Evolutionary conservation across 2,797 vertebrate genomes (phyloP), one percentile per base, ranked within the genome.

Genomic region (Bryconaethiops microstoma): DNA sequence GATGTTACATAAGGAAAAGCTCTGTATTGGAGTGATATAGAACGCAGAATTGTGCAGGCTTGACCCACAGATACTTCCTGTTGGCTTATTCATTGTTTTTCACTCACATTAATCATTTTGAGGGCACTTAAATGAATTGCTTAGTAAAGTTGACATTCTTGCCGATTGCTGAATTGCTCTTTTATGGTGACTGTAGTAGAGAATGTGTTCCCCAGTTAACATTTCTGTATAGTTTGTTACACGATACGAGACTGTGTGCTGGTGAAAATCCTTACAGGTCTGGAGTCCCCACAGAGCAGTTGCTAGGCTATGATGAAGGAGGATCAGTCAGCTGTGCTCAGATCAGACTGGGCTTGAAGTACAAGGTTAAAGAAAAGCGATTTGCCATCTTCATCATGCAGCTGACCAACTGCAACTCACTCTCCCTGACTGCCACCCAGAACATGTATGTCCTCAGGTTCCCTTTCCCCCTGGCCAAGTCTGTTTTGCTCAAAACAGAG

Each of bases 311-410:
- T 0, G 96, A 98, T 70, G 89, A 97, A 65, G 74, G 91, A 0
- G 90, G 94, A 74, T 86, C 87, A 0, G 84, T 42, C 16, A 92
- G 93, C 85, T 94, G 95, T 64, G 89, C 96, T 79, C 96, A 95
- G 92, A 93, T 98, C 84, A 95, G 97, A 87, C 93, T 99, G 67
- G 94, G 96, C 59, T 95, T 97, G 91, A 96, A 95, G 91, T 97
- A 97, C 2, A 96, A 99, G 84, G 92, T 94, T 63, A 96, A 95
- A 90, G 96, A 95, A 82, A 95, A 95, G 63, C 95, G 95, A 23
- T 98, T 99, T 90, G 95, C 95, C 0, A 86, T 98, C 89, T 91
- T 93, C 73, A 85, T 99, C 84, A 92, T 96, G 88, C 96, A 96
- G 89, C 92, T 99, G 67, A 94, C 90, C 87, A 96, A 96, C 89